Conservation (phyloP, 2,888 invertebrate species). For the Melitaea athalia region DNA sequence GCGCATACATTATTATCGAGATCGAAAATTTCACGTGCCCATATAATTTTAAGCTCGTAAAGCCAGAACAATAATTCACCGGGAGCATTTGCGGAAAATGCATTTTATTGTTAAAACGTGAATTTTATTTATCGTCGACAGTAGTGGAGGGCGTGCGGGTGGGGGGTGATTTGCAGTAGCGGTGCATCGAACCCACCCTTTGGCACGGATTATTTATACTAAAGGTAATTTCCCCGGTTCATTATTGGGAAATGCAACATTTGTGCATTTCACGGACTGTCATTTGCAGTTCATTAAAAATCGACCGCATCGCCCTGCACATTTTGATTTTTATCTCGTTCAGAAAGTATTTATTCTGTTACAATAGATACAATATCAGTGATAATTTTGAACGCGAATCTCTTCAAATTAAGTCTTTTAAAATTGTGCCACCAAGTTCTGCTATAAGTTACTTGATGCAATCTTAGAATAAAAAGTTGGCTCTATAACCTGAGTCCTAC, state of each 20-base stretch:
- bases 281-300: slow-evolving; percentile 79
- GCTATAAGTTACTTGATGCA: slow-evolving; percentile 30
- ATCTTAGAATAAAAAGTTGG: slow-evolving; percentile 36
- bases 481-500: slow-evolving; percentile 37
- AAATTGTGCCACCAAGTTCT: slow-evolving; percentile 32
- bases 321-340: slow-evolving; percentile 37
- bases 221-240: slow-evolving; percentile 79
- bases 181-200: slow-evolving; percentile 79
- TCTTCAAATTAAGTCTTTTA: slow-evolving; percentile 30
- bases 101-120: slow-evolving; percentile 83
- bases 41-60: slow-evolving; percentile 83
- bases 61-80: slow-evolving; percentile 78
- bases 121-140: slow-evolving; percentile 82
- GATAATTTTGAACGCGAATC: slow-evolving; percentile 19
- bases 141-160: slow-evolving; percentile 56
- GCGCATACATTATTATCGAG: slow-evolving; percentile 77
- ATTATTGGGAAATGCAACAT: slow-evolving; percentile 81
- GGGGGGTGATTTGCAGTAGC: slow-evolving; percentile 77
- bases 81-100: slow-evolving; percentile 82
- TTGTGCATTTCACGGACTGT: slow-evolving; percentile 73
- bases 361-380: neutral
- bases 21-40: slow-evolving; percentile 81
- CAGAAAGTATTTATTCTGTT: slow-evolving; percentile 25
- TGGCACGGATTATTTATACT: slow-evolving; percentile 80
- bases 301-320: slow-evolving; percentile 37